Percentiles rank a stretch among this genome's conserved stretches.
phyloP scores from a whole-genome alignment of 2,113 vertebrate species.

The Cryptomyrus ogoouensis region DNA sequence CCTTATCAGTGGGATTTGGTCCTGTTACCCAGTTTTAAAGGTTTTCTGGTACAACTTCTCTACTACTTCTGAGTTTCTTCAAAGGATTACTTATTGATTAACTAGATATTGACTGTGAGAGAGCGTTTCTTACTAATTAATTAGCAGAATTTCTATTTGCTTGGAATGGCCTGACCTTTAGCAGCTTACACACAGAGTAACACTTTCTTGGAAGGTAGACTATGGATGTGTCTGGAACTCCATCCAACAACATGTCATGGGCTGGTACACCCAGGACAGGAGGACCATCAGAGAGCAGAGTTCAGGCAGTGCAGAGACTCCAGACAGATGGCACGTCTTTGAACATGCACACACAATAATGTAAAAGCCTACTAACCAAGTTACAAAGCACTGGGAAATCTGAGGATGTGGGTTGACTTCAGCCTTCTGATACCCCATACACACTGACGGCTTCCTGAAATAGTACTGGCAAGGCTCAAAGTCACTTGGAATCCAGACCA shows the following conservation, averaged over 20 bases:
- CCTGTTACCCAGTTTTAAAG: slow-evolving; percentile 5
- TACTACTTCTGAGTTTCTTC: slow-evolving; percentile 1
- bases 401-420: not conserved
- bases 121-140: slow-evolving; percentile 15
- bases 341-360: not conserved
- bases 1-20: not conserved
- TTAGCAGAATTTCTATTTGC: slow-evolving; percentile 4
- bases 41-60: not conserved
- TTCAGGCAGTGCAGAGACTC: not conserved
- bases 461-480: slow-evolving; percentile 29
- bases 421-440: not conserved
- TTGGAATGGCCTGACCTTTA: slow-evolving; percentile 15
- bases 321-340: not conserved
- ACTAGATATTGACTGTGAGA: not conserved
- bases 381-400: not conserved
- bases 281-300: not conserved
- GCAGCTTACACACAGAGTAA: not conserved
- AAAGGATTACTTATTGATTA: not conserved
- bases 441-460: slow-evolving; percentile 26
- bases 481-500: slow-evolving; percentile 23
- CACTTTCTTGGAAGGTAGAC: not conserved
- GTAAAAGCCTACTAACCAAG: not conserved
- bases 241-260: not conserved
- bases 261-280: not conserved
- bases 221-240: not conserved